Base-by-base conservation (phyloP, 2,888 invertebrate genomes). In the Sabatieria punctata region DNA sequence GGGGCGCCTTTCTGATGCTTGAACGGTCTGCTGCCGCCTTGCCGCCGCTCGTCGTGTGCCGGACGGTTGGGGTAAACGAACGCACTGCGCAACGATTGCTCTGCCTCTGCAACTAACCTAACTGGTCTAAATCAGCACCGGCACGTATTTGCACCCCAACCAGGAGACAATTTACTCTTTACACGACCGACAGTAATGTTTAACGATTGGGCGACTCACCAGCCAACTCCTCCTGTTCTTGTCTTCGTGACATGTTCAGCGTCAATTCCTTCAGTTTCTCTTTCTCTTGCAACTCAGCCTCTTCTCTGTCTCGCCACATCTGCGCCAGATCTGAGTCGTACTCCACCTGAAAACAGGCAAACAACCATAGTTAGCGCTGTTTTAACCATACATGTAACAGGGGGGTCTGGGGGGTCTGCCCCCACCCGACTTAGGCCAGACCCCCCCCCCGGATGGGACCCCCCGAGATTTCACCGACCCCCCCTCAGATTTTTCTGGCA, bases 141-240 rank as follows among this genome's bases (percentile, higher is more conserved):
- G n/a, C n/a, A n/a, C n/a, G n/a, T n/a, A n/a, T n/a, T n/a, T n/a
- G n/a, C n/a, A n/a, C n/a, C n/a, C n/a, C n/a, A n/a, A n/a, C n/a
- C n/a, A n/a, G n/a, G n/a, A n/a, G n/a, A n/a, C n/a, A n/a, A n/a
- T n/a, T n/a, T n/a, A n/a, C n/a, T n/a, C n/a, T n/a, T n/a, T n/a
- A n/a, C n/a, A n/a, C n/a, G n/a, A 18, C 19, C 36, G 36, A 36
- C 15, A 48, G 48, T 21, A 4, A 6, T 30, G 43, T 8, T 18
- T 6, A 4, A 23, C 4, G 4, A 21, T n/a, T 18, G 2, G 26
- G 4, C 15, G 4, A 27, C 51, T 25, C 24, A 64, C 63, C 67
- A 53, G 65, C 80, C 61, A 86, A 85, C 64, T 91, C 91, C 66
- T 93, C 91, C 63, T 89, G 88, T 65, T 91, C 89, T 67, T 91